These are phyloP conservation scores for Acanthosepion pharaonis DNA, from an alignment of 2,888 invertebrate species.

Conservation along the genomic window DNA sequence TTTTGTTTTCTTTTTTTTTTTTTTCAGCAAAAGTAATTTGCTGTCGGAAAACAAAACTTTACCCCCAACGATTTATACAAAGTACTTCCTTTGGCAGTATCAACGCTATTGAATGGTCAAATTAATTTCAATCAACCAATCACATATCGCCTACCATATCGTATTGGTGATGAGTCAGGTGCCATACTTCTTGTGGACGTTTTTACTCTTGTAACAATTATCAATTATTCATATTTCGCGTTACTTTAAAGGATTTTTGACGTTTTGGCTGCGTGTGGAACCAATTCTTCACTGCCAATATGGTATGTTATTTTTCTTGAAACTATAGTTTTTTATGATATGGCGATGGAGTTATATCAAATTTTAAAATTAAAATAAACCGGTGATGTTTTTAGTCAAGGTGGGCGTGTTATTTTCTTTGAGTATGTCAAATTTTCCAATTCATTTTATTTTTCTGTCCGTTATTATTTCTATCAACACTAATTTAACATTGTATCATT, in stretches of 20 bases:
- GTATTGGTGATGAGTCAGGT: neutral
- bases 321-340: neutral
- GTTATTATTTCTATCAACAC: neutral
- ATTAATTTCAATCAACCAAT: neutral
- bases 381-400: neutral
- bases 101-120: slow-evolving; percentile 33
- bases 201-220: neutral
- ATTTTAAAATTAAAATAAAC: neutral
- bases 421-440: neutral
- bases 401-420: neutral
- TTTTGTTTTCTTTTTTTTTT: neutral
- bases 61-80: neutral
- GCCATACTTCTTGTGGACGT: neutral
- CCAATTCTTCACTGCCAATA: neutral
- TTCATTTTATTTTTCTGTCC: neutral
- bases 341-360: too few relatives aligned
- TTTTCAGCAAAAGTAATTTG: neutral
- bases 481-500: neutral
- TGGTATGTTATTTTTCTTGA: neutral
- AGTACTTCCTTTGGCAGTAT: neutral
- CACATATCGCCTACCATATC: neutral
- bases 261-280: neutral
- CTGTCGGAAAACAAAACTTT: neutral
- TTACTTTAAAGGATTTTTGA: neutral
- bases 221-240: neutral